phyloP scores from a whole-genome alignment of 1,140 invertebrate species.

The Drosophila novamexicana region DNA sequence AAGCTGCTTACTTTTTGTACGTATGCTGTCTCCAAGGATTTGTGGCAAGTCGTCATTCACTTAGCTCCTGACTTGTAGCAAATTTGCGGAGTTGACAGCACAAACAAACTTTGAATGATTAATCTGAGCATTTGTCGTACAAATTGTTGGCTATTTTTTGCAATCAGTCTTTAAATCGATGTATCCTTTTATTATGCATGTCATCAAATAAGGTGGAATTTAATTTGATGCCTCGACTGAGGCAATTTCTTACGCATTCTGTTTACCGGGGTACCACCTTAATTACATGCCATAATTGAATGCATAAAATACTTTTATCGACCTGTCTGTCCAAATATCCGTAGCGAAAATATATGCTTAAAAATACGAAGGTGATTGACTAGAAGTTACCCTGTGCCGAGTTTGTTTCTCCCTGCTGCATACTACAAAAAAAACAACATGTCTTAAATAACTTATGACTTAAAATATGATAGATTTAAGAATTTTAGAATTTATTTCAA shows the following conservation, averaged over 20 bases:
- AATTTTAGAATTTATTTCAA: no score
- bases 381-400: no score
- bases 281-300: conserved; percentile 43
- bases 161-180: conserved; percentile 30
- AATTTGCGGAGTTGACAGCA: conserved; percentile 45
- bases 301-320: conserved; percentile 35
- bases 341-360: no score
- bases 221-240: conserved; percentile 55
- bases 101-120: conserved; percentile 56
- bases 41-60: conserved; percentile 21
- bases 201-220: conserved; percentile 22
- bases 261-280: conserved; percentile 23
- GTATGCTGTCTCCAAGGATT: conserved; percentile 35
- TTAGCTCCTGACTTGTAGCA: conserved; percentile 39
- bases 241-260: conserved; percentile 26
- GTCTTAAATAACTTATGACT: no score
- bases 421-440: no score
- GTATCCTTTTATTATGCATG: conserved; percentile 12
- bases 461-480: no score
- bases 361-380: no score
- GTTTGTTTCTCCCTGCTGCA: no score
- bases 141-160: conserved; percentile 58
- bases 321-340: no score
- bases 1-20: conserved; percentile 30
- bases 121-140: conserved; percentile 62